phyloP scores from a whole-genome alignment of 2,113 vertebrate genomes.

The Heterotis niloticus region DNA sequence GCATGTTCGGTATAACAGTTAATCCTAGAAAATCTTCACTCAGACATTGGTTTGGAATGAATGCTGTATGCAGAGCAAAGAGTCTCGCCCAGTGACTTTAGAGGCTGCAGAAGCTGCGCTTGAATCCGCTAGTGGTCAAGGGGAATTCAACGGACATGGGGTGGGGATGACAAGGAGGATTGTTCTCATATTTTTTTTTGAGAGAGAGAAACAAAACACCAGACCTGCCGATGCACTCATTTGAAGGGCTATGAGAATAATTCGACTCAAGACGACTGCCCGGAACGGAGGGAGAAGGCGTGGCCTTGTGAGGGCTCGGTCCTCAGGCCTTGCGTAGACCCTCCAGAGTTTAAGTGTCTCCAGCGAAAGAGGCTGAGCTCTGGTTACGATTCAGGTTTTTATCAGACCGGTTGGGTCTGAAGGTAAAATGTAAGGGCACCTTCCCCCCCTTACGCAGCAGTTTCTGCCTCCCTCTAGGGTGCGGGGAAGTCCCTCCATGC shows the following conservation, averaged over 20 bases:
- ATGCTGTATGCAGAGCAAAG: neutral
- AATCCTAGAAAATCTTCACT: neutral
- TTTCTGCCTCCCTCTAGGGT: neutral
- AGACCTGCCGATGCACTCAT: neutral
- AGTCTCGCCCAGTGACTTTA: neutral
- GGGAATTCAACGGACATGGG: neutral
- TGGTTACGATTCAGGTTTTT: neutral
- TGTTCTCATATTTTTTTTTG: constrained; percentile 7
- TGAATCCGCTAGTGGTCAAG: neutral
- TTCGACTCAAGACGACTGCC: constrained; percentile 13
- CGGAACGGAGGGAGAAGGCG: neutral
- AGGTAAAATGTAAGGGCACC: neutral
- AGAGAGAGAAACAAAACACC: neutral
- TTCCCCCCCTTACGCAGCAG: neutral
- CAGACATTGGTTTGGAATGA: neutral
- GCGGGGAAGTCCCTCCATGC: neutral
- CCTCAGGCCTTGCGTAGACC: constrained; percentile 6
- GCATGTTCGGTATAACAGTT: neutral
- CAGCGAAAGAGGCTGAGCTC: neutral
- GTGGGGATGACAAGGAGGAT: neutral
- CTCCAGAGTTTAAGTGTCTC: neutral
- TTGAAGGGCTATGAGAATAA: constrained; percentile 18
- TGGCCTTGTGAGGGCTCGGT: constrained; percentile 4
- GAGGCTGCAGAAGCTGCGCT: constrained; percentile 2
- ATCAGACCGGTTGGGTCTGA: neutral